Evolutionary conservation across 2,113 vertebrate genomes (phyloP).

Genomic region (Indicator indicator): DNA sequence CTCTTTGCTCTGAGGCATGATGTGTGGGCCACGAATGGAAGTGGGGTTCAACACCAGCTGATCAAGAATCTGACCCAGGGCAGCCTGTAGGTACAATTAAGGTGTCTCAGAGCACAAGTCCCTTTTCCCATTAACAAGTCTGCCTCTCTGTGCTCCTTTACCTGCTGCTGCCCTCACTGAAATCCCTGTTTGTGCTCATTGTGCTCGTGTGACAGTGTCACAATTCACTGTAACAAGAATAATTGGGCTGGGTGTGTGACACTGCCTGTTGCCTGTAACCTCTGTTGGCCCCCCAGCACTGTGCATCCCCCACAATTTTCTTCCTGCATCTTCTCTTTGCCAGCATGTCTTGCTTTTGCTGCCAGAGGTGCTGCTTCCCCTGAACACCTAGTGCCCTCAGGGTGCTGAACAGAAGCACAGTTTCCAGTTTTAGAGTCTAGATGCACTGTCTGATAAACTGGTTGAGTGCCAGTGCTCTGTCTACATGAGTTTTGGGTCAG

Average conservation of each 20-base stretch:
- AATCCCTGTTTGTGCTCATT: not conserved
- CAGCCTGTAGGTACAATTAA: not conserved
- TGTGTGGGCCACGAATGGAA: not conserved
- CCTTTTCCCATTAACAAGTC: not conserved
- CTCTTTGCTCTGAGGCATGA: not conserved
- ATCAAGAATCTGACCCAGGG: not conserved
- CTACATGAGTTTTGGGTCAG: not conserved
- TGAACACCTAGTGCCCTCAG: not conserved
- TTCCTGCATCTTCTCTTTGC: not conserved
- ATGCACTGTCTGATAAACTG: not conserved
- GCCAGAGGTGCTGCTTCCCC: not conserved
- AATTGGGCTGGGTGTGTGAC: not conserved
- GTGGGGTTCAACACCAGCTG: not conserved
- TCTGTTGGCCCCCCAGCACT: not conserved
- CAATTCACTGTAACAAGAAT: not conserved
- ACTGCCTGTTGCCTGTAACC: not conserved
- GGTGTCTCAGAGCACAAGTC: not conserved
- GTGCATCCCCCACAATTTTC: not conserved
- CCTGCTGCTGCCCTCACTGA: not conserved
- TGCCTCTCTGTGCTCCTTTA: rapidly evolving
- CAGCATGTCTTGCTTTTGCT: not conserved
- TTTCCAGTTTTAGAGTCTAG: not conserved
- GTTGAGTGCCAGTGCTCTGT: not conserved
- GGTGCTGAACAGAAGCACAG: not conserved
- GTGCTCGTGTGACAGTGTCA: not conserved